A percentile compares a stretch with the other conserved stretches of the same genome.
Evolutionary conservation across 2,113 vertebrate genomes (phyloP).

Genomic region (Odontesthes bonariensis): DNA sequence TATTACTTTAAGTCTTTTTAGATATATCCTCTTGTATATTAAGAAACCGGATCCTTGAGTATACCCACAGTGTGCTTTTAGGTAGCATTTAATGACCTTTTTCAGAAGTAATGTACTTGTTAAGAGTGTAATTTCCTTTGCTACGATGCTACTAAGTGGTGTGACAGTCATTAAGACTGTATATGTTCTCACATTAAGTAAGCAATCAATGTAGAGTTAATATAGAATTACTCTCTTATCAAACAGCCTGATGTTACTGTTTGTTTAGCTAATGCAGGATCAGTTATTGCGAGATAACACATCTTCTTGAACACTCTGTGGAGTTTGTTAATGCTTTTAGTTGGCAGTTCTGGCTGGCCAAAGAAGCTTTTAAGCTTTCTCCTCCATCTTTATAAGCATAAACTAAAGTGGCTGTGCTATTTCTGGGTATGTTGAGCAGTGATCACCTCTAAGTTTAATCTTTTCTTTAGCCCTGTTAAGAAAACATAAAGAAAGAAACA

Average conservation of each 20-base stretch:
- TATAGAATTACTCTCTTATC: conserved; percentile 9
- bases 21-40: neutral
- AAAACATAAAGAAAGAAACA: conserved; percentile 15
- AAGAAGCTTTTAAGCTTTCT: conserved; percentile 65
- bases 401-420: conserved; percentile 53
- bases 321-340: conserved; percentile 55
- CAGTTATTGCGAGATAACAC: conserved; percentile 37
- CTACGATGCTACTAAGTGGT: conserved; percentile 40
- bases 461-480: conserved; percentile 22
- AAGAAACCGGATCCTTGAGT: conserved; percentile 5
- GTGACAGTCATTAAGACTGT: conserved; percentile 43
- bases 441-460: conserved; percentile 24
- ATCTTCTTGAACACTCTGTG: conserved; percentile 26
- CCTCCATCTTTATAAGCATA: conserved; percentile 31
- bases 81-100: conserved; percentile 34
- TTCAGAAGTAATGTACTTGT: conserved; percentile 13
- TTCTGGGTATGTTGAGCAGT: conserved; percentile 48
- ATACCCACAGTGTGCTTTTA: conserved; percentile 14
- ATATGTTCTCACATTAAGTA: conserved; percentile 27
- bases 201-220: conserved; percentile 23
- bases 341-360: conserved; percentile 36
- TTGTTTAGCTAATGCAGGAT: conserved; percentile 63
- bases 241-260: conserved; percentile 30
- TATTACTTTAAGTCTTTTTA: neutral
- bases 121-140: conserved; percentile 18